Conservation (phyloP, 2,113 vertebrate genomes). For the Mionectes macconnelli region DNA sequence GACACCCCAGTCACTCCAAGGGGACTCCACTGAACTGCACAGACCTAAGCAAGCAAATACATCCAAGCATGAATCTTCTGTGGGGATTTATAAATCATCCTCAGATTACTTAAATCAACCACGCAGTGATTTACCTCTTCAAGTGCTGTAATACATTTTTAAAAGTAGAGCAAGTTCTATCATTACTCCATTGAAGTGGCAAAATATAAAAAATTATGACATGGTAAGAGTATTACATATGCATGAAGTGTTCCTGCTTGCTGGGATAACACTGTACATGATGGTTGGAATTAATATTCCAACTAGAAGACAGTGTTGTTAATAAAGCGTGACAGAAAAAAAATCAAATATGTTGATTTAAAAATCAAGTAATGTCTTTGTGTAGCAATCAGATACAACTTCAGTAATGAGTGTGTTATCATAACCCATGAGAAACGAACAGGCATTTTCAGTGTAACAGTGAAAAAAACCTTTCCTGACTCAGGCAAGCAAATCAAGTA, state of each 20-base stretch:
- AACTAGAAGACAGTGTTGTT: neutral
- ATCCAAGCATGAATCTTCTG: neutral
- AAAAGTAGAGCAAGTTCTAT: neutral
- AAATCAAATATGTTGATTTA: constrained; percentile 7
- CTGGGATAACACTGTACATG: neutral
- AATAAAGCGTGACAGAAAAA: neutral
- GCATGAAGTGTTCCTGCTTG: neutral
- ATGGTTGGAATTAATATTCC: constrained; percentile 11
- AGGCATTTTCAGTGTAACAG: neutral
- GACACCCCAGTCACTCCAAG: neutral
- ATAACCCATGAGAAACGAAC: neutral
- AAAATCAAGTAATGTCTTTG: constrained; percentile 15
- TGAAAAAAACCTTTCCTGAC: neutral
- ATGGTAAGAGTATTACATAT: neutral
- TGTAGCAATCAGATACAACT: neutral
- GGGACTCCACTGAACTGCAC: neutral
- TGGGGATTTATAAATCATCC: neutral
- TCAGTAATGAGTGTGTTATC: neutral
- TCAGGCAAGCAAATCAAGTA: neutral
- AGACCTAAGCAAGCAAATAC: neutral
- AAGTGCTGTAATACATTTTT: neutral
- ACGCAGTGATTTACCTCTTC: neutral
- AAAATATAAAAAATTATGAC: constrained; percentile 2
- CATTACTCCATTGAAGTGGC: neutral
- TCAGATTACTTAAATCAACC: neutral